Evolutionary conservation across 2,888 invertebrate species (phyloP).

Genomic region (Macrophya alboannulata): DNA sequence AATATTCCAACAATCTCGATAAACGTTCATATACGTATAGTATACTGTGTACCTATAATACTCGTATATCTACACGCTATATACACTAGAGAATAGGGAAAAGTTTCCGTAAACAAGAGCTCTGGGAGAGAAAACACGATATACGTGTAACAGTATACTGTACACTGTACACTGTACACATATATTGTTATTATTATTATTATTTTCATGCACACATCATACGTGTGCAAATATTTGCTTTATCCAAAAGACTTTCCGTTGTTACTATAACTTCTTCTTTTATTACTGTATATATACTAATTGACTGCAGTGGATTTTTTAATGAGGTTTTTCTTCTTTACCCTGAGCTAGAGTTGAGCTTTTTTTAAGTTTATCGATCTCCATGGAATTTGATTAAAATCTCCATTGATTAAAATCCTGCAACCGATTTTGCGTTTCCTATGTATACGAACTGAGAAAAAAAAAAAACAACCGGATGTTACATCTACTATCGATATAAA

Average conservation of each 20-base stretch:
- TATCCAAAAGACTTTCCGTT: neutral
- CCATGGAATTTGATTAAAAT: too few species aligned
- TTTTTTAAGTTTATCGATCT: neutral
- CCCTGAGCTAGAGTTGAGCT: neutral
- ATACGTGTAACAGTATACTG: too few species aligned
- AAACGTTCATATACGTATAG: neutral
- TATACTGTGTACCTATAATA: too few species aligned
- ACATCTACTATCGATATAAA: neutral
- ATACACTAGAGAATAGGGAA: neutral
- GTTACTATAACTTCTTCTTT: neutral
- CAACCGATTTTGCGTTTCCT: neutral
- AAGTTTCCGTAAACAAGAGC: slow-evolving; percentile 2
- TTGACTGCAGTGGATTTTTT: too few species aligned
- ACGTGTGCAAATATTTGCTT: too few species aligned
- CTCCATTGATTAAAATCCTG: too few species aligned
- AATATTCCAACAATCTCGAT: neutral
- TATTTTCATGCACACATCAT: too few species aligned
- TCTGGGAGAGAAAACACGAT: neutral
- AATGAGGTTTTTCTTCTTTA: neutral
- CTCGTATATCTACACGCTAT: neutral
- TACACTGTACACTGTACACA: too few species aligned
- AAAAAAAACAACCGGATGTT: neutral
- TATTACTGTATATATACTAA: neutral
- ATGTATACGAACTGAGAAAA: neutral
- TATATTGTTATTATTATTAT: too few species aligned